A percentile compares a stretch with the other conserved stretches of the same genome.
Evolutionary conservation across 2,797 vertebrate genomes (phyloP).

Genomic region (Carcharodon carcharias): DNA sequence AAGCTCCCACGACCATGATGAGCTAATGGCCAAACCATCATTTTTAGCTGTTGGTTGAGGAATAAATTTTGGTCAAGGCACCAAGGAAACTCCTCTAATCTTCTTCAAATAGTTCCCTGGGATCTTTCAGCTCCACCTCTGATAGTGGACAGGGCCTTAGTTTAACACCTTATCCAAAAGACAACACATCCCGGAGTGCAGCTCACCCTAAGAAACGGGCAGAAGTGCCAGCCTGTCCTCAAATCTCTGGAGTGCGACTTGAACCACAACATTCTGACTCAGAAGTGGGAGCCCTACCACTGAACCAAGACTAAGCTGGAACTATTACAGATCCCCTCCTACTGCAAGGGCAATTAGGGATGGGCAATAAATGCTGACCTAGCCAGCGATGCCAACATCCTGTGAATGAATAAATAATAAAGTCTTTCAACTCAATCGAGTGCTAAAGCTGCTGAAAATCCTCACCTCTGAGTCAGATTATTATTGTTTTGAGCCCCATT

Average conservation of each 20-base stretch:
- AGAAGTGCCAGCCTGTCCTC: background rate
- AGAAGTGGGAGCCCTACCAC: background rate
- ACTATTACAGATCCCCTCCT: background rate
- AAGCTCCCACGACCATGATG: background rate
- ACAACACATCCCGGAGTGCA: background rate
- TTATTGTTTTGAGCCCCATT: background rate
- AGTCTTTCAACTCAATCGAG: background rate
- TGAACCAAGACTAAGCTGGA: background rate
- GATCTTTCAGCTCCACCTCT: background rate
- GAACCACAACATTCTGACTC: background rate
- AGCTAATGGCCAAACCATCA: background rate
- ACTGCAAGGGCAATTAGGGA: background rate
- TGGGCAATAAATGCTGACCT: too few relatives aligned
- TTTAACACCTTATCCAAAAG: background rate
- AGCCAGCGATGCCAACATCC: too few relatives aligned
- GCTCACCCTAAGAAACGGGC: too few relatives aligned
- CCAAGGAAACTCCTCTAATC: background rate
- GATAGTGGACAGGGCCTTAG: background rate
- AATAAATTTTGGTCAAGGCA: background rate
- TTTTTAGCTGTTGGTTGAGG: background rate
- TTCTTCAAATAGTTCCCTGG: background rate
- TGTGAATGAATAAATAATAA: too few relatives aligned
- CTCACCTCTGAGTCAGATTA: background rate
- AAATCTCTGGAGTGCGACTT: background rate
- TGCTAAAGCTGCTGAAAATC: background rate